phyloP scores from a whole-genome alignment of 2,113 vertebrate genomes.

The Aldabrachelys gigantea region DNA sequence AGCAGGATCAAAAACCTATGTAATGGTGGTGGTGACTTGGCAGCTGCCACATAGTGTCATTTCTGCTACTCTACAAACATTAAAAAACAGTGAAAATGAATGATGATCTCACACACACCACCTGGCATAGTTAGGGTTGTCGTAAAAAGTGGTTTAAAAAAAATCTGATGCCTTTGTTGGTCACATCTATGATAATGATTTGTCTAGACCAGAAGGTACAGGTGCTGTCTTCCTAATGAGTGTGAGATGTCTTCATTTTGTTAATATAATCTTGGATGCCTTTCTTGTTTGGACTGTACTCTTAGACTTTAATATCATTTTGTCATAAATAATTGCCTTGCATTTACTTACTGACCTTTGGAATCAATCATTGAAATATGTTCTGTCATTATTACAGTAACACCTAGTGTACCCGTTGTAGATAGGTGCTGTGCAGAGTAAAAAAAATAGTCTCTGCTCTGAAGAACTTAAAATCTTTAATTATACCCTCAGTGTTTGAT shows the following conservation, averaged over 20 bases:
- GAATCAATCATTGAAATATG: not conserved
- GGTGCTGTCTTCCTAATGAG: not conserved
- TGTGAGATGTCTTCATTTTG: not conserved
- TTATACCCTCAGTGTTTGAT: not conserved
- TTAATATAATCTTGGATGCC: not conserved
- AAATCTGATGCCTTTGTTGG: not conserved
- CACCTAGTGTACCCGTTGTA: fast-evolving
- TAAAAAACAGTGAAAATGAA: not conserved
- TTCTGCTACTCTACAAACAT: not conserved
- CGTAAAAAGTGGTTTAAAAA: not conserved
- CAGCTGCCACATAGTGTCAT: not conserved
- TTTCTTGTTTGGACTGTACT: not conserved
- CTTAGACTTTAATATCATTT: not conserved
- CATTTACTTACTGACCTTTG: not conserved
- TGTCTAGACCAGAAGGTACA: not conserved
- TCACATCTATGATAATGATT: not conserved
- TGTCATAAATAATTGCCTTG: not conserved
- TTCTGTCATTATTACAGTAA: not conserved
- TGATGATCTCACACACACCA: not conserved
- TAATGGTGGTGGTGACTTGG: not conserved
- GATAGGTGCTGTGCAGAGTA: not conserved
- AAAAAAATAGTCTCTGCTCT: fast-evolving
- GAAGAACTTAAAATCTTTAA: not conserved
- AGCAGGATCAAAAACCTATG: not conserved
- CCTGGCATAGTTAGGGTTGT: not conserved